Evolutionary conservation across 2,888 invertebrate species (phyloP), one percentile per base, ranked within the genome.

Genomic region (Hyppa rectilinea): DNA sequence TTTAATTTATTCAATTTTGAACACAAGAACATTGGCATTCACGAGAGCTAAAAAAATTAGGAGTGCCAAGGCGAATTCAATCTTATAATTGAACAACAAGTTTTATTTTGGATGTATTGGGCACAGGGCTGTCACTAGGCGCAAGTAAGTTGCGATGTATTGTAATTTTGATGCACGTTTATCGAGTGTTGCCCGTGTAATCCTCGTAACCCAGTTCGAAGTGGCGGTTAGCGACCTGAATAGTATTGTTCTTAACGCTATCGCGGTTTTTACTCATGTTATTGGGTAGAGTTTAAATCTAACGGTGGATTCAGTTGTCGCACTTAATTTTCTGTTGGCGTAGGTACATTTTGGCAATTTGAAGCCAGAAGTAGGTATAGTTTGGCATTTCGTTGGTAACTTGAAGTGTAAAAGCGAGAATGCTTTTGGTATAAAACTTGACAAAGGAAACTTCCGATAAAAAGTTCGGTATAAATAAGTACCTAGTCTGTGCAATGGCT

Each of bases 151-250:
- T 47, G 52, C 43, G 60, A 53, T 50, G 62, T 55, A 49, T 70
- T 63, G 53, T 67, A 58, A 63, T 70, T 80, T 80, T 66, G 58
- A 67, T 79, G 49, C 29, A 26, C 26, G 43, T 61, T 60, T 63
- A 66, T 72, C 36, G 61, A 71, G 55, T 66, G 26, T 50, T 63
- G 68, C 58, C 12, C 68, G 63, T 64, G 36, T 59, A 71, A 66
- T 80, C 73, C 72, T 55, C 66, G 17, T 73, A 65, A 59, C 79
- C 79, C 10, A 80, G 78, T 68, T 77, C 34, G 31, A 9, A 38
- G 47, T 49, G 62, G 67, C 81, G 64, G 81, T 81, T 58, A 65
- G 50, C 38, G 66, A 69, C 68, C 75, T 66, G 55, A 66, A 60
- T 81, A 60, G n/a, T 53, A 65, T 59, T 56, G 50, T 78, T 82